Percentiles rank a stretch among this genome's conserved stretches.
phyloP scores from a whole-genome alignment of 2,888 invertebrate genomes.

The Eulithis testata region DNA sequence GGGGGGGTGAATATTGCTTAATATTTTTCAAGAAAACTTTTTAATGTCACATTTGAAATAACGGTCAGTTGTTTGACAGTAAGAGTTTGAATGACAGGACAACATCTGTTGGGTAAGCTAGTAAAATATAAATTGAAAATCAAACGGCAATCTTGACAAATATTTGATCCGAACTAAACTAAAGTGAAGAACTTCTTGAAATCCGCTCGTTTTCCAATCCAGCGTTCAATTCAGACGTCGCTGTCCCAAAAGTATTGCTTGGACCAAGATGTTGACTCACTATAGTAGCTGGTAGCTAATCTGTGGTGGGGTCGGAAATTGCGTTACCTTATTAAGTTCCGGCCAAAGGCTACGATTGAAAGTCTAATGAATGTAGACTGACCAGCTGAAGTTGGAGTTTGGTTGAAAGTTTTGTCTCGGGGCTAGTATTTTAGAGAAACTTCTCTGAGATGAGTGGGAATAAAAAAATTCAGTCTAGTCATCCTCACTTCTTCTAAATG shows the following conservation, averaged over 20 bases:
- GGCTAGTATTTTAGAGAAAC: background rate
- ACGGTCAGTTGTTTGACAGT: no score
- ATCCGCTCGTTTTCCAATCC: constrained; percentile 29
- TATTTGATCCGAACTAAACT: constrained; percentile 1
- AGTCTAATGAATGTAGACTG: constrained; percentile 62
- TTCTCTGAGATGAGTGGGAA: no score
- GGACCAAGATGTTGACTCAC: constrained; percentile 65
- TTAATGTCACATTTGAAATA: no score
- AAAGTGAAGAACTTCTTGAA: constrained; percentile 23
- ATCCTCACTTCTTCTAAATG: no score
- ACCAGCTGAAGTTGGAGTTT: constrained; percentile 25
- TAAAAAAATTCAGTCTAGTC: background rate
- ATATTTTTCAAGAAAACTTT: no score
- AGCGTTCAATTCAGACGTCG: constrained; percentile 38
- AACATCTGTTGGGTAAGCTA: no score
- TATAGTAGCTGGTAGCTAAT: constrained; percentile 36
- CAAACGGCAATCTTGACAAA: constrained; percentile 16
- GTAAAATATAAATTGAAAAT: constrained; percentile 13
- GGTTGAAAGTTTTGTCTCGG: background rate
- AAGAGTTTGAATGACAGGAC: no score
- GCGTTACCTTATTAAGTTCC: constrained; percentile 77
- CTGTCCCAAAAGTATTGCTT: constrained; percentile 58
- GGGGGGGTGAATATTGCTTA: no score
- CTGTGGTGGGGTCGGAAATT: constrained; percentile 72
- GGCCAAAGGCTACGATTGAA: constrained; percentile 65